These are phyloP conservation scores for Lagopus muta DNA, from an alignment of 2,113 vertebrate genomes.

Conservation along the genomic window DNA sequence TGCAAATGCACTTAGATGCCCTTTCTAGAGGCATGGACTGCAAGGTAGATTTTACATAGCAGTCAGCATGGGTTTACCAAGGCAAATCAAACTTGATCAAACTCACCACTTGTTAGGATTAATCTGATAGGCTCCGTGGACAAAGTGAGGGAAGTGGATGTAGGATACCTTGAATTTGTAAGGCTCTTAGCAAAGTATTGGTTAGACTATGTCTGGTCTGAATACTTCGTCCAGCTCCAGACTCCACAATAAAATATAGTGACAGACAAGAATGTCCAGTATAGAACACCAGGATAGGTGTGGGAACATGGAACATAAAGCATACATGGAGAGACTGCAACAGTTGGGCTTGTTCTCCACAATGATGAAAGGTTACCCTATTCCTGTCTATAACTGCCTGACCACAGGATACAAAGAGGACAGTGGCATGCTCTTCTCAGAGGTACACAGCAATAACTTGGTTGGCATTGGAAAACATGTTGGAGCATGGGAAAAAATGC, in stretches of 20 bases:
- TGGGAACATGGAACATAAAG: neutral
- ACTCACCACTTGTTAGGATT: neutral
- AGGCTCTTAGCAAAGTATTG: neutral
- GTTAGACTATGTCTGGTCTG: too few species aligned
- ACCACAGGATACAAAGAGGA: neutral
- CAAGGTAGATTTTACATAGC: neutral
- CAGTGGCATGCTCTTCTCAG: neutral
- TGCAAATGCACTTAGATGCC: neutral
- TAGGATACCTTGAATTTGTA: neutral
- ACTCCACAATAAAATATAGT: neutral
- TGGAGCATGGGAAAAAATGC: neutral
- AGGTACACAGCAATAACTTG: neutral
- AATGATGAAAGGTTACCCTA: neutral
- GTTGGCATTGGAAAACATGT: neutral
- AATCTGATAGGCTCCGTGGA: neutral
- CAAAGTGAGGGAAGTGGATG: fast-evolving
- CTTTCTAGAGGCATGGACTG: neutral
- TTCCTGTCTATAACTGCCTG: neutral
- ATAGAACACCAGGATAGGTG: neutral
- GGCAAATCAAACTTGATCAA: neutral
- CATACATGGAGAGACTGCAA: neutral
- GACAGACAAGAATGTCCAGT: neutral
- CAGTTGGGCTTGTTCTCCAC: neutral
- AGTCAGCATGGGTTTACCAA: neutral
- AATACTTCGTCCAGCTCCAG: too few species aligned